These are phyloP conservation scores for Beris morrisii DNA, from an alignment of 2,888 invertebrate species.

Conservation along the genomic window DNA sequence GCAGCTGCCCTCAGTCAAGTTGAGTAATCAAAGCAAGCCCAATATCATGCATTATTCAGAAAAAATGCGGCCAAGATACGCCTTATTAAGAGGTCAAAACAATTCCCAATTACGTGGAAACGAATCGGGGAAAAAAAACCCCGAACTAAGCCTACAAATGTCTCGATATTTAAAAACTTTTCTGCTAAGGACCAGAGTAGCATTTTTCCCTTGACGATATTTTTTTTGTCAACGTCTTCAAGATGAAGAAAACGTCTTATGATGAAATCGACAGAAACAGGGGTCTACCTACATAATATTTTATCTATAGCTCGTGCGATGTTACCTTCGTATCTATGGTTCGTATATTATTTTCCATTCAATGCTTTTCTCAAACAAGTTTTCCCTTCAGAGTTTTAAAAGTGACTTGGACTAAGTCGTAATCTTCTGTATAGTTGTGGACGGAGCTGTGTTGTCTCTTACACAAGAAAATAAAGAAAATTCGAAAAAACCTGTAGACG, in stretches of 20 bases:
- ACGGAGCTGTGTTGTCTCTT: not conserved
- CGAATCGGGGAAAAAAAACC: too few species aligned
- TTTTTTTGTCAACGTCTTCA: too few species aligned
- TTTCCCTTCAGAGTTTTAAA: constrained; percentile 8
- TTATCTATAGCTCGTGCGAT: not conserved
- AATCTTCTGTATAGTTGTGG: constrained; percentile 21
- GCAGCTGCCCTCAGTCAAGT: constrained; percentile 6
- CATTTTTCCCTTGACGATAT: too few species aligned
- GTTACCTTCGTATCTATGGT: not conserved
- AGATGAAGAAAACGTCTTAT: too few species aligned
- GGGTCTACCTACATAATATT: not conserved
- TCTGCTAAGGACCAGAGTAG: too few species aligned
- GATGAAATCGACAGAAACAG: too few species aligned
- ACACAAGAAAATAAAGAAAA: not conserved
- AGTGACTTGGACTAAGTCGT: constrained; percentile 28
- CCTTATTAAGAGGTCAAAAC: too few species aligned
- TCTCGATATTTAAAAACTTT: too few species aligned
- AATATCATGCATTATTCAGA: not conserved
- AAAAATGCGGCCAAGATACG: not conserved
- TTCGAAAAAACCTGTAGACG: constrained; percentile 1
- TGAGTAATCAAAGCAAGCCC: not conserved
- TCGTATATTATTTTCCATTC: constrained; percentile 25
- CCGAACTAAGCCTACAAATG: too few species aligned
- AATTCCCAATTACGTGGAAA: too few species aligned
- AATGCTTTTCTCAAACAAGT: constrained; percentile 20